phyloP scores from a whole-genome alignment of 2,113 vertebrate species.

The Bombycilla garrulus region DNA sequence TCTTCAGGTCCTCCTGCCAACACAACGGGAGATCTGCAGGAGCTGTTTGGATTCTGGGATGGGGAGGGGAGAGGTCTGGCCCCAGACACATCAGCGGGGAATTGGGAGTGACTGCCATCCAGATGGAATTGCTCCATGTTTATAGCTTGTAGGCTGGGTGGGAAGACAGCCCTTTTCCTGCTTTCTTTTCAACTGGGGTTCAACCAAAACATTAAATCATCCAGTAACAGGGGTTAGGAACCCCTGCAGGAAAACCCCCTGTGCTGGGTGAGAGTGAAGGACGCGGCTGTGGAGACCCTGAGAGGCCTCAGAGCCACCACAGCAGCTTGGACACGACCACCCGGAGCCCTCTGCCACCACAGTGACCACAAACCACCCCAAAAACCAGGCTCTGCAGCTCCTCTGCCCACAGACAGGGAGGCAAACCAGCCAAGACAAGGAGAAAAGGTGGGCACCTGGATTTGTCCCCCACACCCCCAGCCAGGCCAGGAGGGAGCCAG shows the following conservation, averaged over 20 bases:
- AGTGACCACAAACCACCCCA: fast-evolving
- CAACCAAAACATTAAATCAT: background rate
- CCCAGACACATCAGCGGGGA: background rate
- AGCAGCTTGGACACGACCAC: background rate
- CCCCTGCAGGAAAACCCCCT: background rate
- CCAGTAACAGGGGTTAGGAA: background rate
- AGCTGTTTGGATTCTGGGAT: background rate
- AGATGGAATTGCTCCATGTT: background rate
- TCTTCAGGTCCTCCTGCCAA: conserved; percentile 88
- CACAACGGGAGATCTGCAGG: background rate
- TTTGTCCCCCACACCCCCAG: background rate
- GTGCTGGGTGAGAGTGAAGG: background rate
- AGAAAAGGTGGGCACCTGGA: fast-evolving
- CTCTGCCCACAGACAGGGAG: no score
- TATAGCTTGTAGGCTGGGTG: background rate
- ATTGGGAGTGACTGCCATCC: background rate
- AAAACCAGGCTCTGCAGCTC: background rate
- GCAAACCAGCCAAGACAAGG: background rate
- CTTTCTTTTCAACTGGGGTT: background rate
- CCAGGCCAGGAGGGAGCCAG: background rate
- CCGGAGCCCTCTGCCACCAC: background rate
- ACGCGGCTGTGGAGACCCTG: background rate
- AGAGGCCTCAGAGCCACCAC: background rate
- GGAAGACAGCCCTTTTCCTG: background rate
- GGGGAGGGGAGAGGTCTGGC: background rate